Evolutionary conservation across 1,140 invertebrate species (phyloP).

Genomic region (Macrotrachela quadricornifera): DNA sequence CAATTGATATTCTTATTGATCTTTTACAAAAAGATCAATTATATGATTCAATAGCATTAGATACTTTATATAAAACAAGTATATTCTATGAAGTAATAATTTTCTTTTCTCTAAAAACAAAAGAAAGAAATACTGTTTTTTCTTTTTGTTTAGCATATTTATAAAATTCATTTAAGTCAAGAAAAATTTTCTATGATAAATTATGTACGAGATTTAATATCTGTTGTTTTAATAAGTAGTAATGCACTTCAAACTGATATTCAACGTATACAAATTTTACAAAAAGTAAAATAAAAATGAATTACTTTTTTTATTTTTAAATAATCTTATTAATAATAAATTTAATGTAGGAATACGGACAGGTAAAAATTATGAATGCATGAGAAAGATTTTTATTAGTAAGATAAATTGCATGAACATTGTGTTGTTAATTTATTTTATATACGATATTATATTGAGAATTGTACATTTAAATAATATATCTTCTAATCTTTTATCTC

Average conservation of each 20-base stretch:
- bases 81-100: constrained; percentile 45
- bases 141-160: too few relatives aligned
- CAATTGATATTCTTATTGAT: constrained; percentile 67
- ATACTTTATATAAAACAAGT: constrained; percentile 62
- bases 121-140: too few relatives aligned
- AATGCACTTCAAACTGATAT: constrained; percentile 49
- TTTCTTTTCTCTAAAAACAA: constrained; percentile 14
- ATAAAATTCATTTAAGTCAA: too few relatives aligned
- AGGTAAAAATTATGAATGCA: too few relatives aligned
- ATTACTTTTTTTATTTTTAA: too few relatives aligned
- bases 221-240: constrained; percentile 41
- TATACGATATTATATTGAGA: too few relatives aligned
- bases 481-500: too few relatives aligned
- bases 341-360: too few relatives aligned
- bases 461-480: too few relatives aligned
- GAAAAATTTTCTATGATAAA: constrained; percentile 34
- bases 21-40: constrained; percentile 52
- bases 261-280: constrained; percentile 35
- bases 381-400: too few relatives aligned
- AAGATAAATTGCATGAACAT: constrained; percentile 2
- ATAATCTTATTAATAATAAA: too few relatives aligned
- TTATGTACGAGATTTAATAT: constrained; percentile 42
- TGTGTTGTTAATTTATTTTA: too few relatives aligned
- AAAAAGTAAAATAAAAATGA: constrained; percentile 34
- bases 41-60: constrained; percentile 69